A percentile compares a stretch with the other conserved stretches of the same genome.
Conservation (phyloP, 2,888 invertebrate genomes). For the Acleris sparsana region DNA sequence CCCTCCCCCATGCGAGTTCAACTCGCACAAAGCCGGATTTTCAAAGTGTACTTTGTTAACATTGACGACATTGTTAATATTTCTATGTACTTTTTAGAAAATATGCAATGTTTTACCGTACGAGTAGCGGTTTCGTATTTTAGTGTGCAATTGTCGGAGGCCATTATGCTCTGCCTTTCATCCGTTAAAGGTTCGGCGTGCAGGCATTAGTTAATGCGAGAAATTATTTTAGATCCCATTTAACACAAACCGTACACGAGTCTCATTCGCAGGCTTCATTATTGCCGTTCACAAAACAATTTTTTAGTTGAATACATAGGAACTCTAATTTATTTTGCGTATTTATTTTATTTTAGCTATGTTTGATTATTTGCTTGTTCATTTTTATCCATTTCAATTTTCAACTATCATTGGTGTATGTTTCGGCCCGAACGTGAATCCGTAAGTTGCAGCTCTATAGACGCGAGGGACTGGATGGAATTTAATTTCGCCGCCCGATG, state of each 20-base stretch:
- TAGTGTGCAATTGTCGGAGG: too few species aligned
- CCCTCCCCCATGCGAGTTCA: too few species aligned
- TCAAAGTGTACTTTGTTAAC: too few species aligned
- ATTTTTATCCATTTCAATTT: background rate
- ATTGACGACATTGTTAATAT: too few species aligned
- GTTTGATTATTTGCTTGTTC: background rate
- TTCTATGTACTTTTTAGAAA: too few species aligned
- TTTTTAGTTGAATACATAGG: too few species aligned
- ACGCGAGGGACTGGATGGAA: constrained; percentile 60
- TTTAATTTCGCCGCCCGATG: constrained; percentile 55
- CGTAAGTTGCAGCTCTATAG: constrained; percentile 52
- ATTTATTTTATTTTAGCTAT: too few species aligned
- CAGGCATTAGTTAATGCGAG: constrained; percentile 3
- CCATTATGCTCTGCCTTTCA: constrained; percentile 1
- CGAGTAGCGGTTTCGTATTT: too few species aligned
- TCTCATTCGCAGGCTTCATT: background rate
- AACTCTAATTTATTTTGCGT: too few species aligned
- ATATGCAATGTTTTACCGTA: too few species aligned
- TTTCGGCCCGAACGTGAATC: constrained; percentile 53
- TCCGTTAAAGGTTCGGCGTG: background rate
- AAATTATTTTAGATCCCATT: background rate
- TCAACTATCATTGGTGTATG: constrained; percentile 41
- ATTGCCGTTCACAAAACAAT: too few species aligned
- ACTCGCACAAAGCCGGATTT: too few species aligned
- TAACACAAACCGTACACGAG: background rate